These are phyloP conservation scores for Athalia rosae DNA, from an alignment of 2,888 invertebrate genomes.

Conservation along the genomic window DNA sequence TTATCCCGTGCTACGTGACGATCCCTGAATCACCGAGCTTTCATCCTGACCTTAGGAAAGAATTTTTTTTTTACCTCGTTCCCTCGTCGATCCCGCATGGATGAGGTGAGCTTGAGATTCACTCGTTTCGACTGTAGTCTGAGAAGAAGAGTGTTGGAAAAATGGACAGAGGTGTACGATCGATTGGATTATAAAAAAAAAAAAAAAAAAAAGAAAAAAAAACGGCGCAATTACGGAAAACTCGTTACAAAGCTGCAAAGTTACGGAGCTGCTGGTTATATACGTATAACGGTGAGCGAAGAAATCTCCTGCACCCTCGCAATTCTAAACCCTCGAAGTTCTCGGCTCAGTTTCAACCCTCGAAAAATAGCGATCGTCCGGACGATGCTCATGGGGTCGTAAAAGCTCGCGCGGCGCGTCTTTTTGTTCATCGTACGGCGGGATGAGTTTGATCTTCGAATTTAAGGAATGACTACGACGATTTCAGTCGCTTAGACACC, in stretches of 20 bases:
- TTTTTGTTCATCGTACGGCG: background rate
- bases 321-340: background rate
- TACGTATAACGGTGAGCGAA: background rate
- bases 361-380: constrained; percentile 10
- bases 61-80: background rate
- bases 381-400: constrained; percentile 8
- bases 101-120: background rate
- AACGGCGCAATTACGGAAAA: constrained; percentile 22
- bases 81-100: background rate
- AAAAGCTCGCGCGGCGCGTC: constrained; percentile 15
- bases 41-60: constrained; percentile 16
- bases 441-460: constrained; percentile 13
- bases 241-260: constrained; percentile 32
- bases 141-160: constrained; percentile 6
- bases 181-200: constrained; percentile 19
- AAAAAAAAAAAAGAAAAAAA: constrained; percentile 19
- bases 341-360: constrained; percentile 16
- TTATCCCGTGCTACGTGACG: constrained; percentile 14
- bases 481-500: background rate
- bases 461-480: constrained; percentile 12
- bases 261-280: background rate
- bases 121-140: background rate
- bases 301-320: background rate
- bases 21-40: background rate
- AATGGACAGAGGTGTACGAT: background rate